Evolutionary conservation across 1,140 invertebrate genomes (phyloP).

Genomic region (Meloidogyne hapla): DNA sequence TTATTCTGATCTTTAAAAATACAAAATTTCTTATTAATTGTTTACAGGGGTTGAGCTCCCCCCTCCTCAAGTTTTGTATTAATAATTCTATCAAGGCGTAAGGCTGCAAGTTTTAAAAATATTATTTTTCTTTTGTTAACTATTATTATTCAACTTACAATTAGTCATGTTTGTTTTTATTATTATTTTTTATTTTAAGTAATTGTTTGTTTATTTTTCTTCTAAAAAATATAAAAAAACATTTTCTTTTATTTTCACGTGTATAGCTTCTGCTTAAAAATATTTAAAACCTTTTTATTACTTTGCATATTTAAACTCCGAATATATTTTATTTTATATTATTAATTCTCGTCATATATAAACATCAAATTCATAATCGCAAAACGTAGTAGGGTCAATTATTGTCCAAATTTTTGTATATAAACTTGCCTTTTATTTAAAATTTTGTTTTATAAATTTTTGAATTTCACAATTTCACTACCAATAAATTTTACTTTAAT

Average conservation of each 20-base stretch:
- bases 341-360: background rate
- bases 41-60: no score
- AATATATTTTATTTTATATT: no score
- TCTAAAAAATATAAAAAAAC: background rate
- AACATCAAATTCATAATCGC: background rate
- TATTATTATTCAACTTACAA: background rate
- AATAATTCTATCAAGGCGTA: no score
- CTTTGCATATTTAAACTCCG: background rate
- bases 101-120: no score
- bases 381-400: slow-evolving; percentile 5
- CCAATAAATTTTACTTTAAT: no score
- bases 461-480: no score
- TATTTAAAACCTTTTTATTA: background rate
- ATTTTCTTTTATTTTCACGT: background rate
- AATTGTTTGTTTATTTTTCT: background rate
- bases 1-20: background rate
- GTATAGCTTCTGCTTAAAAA: background rate
- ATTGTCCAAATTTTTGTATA: slow-evolving; percentile 2
- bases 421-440: background rate
- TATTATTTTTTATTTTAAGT: background rate
- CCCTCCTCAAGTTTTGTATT: no score
- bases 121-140: no score
- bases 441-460: background rate
- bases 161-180: background rate
- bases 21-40: no score